Evolutionary conservation across 2,888 invertebrate species (phyloP).

Genomic region (Boloria euphrosyne): DNA sequence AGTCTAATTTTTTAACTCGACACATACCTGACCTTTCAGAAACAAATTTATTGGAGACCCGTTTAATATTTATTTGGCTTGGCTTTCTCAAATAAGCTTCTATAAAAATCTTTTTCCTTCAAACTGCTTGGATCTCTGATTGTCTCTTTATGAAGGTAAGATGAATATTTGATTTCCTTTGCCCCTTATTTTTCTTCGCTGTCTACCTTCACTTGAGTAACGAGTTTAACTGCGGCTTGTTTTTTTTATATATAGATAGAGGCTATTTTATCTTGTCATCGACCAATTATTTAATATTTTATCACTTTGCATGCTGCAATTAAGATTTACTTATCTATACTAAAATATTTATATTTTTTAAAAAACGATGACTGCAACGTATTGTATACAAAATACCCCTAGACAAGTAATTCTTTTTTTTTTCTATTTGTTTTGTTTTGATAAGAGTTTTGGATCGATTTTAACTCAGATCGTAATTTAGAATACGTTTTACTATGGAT

Average conservation of each 20-base stretch:
- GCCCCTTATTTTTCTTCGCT: constrained; percentile 31
- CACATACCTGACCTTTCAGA: constrained; percentile 19
- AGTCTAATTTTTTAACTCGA: constrained; percentile 9
- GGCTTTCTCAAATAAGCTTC: constrained; percentile 30
- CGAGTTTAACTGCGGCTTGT: constrained; percentile 27
- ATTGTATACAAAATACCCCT: too few species aligned
- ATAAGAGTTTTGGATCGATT: too few species aligned
- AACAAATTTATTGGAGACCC: constrained; percentile 20
- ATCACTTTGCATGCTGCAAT: too few species aligned
- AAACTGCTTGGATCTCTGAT: constrained; percentile 23
- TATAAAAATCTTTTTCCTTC: constrained; percentile 26
- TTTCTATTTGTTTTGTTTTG: too few species aligned
- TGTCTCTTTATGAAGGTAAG: constrained; percentile 24
- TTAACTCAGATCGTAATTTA: too few species aligned
- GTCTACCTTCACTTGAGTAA: constrained; percentile 30
- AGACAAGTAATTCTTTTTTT: too few species aligned
- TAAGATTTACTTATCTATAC: neutral
- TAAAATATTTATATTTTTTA: too few species aligned
- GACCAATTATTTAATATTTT: neutral
- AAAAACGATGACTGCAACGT: too few species aligned
- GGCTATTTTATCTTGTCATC: constrained; percentile 22
- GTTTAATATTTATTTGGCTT: constrained; percentile 29
- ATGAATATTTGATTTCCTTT: constrained; percentile 31
- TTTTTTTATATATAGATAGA: constrained; percentile 18
- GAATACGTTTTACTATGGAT: too few species aligned